phyloP scores from a whole-genome alignment of 2,888 invertebrate species.

The Gisinianus flammeolus region DNA sequence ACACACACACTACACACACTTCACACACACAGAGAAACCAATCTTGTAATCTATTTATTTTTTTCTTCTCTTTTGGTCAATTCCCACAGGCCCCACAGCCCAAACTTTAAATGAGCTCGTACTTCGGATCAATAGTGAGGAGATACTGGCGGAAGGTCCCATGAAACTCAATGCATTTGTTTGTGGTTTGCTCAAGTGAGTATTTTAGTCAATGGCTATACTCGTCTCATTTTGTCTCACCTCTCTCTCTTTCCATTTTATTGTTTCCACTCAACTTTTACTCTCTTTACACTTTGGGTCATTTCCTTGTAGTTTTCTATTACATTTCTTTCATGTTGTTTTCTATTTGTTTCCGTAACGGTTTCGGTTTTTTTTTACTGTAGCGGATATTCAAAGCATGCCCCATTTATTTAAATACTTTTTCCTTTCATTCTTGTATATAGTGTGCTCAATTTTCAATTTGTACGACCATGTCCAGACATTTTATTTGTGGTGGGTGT shows the following conservation, averaged over 20 bases:
- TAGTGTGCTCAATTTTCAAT: too few species aligned
- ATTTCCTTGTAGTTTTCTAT: neutral
- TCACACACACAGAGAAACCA: neutral
- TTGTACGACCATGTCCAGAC: too few species aligned
- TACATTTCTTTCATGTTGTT: neutral
- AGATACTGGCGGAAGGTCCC: constrained; percentile 80
- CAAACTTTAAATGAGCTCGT: constrained; percentile 83
- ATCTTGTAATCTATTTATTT: neutral
- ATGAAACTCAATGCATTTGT: constrained; percentile 89
- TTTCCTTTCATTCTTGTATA: too few species aligned
- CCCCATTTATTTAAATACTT: too few species aligned
- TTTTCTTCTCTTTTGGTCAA: neutral
- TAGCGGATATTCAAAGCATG: too few species aligned
- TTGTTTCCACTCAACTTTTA: neutral
- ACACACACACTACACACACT: too few species aligned
- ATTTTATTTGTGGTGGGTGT: too few species aligned
- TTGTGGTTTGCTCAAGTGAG: constrained; percentile 83
- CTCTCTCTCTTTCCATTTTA: neutral
- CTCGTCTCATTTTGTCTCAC: too few species aligned
- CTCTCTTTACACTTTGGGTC: too few species aligned
- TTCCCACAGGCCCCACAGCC: constrained; percentile 72
- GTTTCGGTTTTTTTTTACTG: too few species aligned
- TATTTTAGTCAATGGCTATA: neutral
- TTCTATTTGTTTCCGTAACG: too few species aligned
- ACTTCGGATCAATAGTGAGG: constrained; percentile 80